Evolutionary conservation across 1,140 invertebrate species (phyloP), one percentile per base, ranked within the genome.

Genomic region (Drosophila bipectinata): DNA sequence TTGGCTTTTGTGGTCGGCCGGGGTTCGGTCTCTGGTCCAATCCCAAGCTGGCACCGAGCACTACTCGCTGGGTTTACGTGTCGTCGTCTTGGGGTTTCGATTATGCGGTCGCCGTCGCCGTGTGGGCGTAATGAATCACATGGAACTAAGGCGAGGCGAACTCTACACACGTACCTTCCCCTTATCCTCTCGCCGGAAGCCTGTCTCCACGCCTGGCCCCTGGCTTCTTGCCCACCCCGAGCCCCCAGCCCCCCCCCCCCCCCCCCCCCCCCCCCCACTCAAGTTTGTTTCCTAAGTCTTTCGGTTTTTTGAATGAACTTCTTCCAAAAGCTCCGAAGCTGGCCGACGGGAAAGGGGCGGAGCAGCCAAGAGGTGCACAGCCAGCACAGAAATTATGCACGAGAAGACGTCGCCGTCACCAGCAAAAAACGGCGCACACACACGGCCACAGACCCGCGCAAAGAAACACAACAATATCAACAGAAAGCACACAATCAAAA

Each of bases 221-320:
- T 41, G 15, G 24, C 67, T 41, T 28, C 4, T 28, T 1, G 26
- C 26, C 26, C 26, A 28, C 26, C 26, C 26, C 26, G 5, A 6
- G 5, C 26, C 26, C 26, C 4, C 5, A 26, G 4, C 26, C 6
- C 24, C 4, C 24, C 24, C 24, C 41, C n/a, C n/a, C 15, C 45
- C 74, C 71, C n/a, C 26, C 26, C 26, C 4, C 5, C 6, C 0
- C 26, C 6, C 15, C 45, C 74, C 71, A 60, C 68, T 74, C 59
- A 51, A 82, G 83, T 87, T 87, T 87, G 79, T 82, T 87, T 83
- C 82, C 64, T 88, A 87, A 87, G 82, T 87, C 84, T 78, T 87
- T 87, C 71, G 79, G 30, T 74, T 87, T 81, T 87, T 87, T 87
- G 79, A 88, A 87, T 87, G 82, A 82, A 82, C 85, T 88, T 88